Percentiles rank a stretch among this genome's conserved stretches.
Evolutionary conservation across 2,888 invertebrate species (phyloP).

Genomic region (Venustoraphidia nigricollis): DNA sequence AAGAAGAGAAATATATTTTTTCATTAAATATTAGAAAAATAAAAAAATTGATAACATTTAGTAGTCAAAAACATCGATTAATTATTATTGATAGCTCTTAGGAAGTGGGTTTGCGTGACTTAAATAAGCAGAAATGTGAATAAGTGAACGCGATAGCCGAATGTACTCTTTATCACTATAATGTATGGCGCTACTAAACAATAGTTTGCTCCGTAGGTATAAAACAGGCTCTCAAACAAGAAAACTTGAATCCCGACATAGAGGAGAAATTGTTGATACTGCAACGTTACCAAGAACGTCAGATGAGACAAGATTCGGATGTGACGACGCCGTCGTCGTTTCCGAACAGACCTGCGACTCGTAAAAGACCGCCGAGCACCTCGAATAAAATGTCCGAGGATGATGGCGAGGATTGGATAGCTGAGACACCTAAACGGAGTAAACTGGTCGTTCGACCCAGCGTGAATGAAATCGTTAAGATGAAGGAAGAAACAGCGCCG

Average conservation of each 20-base stretch:
- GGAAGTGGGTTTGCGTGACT: no score
- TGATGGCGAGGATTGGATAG: slow-evolving; percentile 25
- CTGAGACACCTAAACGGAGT: slow-evolving; percentile 28
- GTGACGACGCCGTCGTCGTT: slow-evolving; percentile 22
- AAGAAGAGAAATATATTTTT: neutral
- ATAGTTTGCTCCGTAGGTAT: slow-evolving; percentile 44
- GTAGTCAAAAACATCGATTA: no score
- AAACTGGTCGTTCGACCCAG: neutral
- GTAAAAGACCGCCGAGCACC: slow-evolving; percentile 23
- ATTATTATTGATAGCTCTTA: no score
- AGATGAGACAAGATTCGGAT: slow-evolving; percentile 46
- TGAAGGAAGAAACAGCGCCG: slow-evolving; percentile 7
- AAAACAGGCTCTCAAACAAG: slow-evolving; percentile 80
- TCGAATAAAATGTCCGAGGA: slow-evolving; percentile 24
- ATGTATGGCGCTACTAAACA: no score
- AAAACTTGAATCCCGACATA: slow-evolving; percentile 81
- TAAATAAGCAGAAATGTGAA: no score
- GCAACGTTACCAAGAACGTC: slow-evolving; percentile 70
- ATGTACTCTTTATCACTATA: no score
- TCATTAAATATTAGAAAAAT: no score
- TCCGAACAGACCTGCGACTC: slow-evolving; percentile 19
- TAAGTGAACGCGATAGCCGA: no score
- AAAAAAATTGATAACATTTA: no score
- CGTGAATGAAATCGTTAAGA: slow-evolving; percentile 10
- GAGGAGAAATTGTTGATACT: slow-evolving; percentile 81